phyloP scores from a whole-genome alignment of 2,113 vertebrate genomes.

The Athene cunicularia region DNA sequence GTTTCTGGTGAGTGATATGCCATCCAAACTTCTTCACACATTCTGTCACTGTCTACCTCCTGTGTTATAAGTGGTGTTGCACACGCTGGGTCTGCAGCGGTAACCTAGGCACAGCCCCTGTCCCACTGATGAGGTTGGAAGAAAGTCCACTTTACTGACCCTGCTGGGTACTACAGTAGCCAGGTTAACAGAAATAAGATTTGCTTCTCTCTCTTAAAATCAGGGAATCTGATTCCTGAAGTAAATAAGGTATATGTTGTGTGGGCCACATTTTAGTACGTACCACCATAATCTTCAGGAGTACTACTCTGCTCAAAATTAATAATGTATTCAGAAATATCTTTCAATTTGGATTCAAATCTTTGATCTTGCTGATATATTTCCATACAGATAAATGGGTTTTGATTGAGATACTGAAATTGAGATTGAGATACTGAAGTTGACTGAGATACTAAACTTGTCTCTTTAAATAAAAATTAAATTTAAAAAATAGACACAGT shows the following conservation, averaged over 20 bases:
- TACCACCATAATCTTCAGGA: background rate
- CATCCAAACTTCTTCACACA: background rate
- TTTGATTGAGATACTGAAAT: background rate
- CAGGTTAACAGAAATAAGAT: background rate
- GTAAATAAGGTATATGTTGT: background rate
- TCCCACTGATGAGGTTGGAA: background rate
- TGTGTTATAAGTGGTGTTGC: background rate
- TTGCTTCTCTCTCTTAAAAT: background rate
- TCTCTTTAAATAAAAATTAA: background rate
- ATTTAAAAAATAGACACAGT: background rate
- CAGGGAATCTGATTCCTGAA: background rate
- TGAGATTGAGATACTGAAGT: background rate
- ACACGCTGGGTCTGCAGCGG: no score
- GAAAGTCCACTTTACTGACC: background rate
- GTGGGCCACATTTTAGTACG: background rate
- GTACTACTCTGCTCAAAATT: background rate
- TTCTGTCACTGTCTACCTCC: background rate
- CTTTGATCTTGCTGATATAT: background rate
- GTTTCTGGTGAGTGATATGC: background rate
- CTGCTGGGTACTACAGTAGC: background rate
- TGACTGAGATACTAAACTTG: background rate
- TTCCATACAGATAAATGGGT: background rate
- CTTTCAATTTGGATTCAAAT: background rate
- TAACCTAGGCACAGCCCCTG: background rate
- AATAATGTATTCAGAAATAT: background rate